Evolutionary conservation across 2,888 invertebrate species (phyloP), one percentile per base, ranked within the genome.

Genomic region (Torymus tubicola): DNA sequence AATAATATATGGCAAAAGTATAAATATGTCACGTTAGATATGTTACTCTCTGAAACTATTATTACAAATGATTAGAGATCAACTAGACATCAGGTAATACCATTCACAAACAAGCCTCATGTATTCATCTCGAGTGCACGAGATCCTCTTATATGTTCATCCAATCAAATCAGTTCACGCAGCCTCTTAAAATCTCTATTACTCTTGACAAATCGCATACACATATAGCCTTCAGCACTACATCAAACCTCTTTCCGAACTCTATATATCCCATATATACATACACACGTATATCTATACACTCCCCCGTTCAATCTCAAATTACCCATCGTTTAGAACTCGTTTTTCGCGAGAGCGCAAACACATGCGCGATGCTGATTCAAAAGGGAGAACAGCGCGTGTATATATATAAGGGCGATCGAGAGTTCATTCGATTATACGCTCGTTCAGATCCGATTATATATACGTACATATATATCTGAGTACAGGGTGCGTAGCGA

Each of bases 271-370:
- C 5, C 1, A 31, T 4, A 42, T 42, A 42, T 8, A 42, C 42
- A 42, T 42, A 8, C 16, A 55, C 58, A 8, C 21, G 21, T 21
- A 21, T 21, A 21, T 21, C 1, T 2, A 21, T 2, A 21, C 31
- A 55, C 58, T 8, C 21, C 21, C 52, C 16, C 53, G 52, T 13
- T 14, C 11, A 21, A 18, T 87, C 88, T 89, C 87, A 89, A 90
- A 90, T 90, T 90, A 89, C 89, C 89, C 88, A 85, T 88, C 89
- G 87, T 89, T 90, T 90, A 88, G 87, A 89, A 87, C 88, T 89
- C 89, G 88, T 89, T 89, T 67, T 88, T 89, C 88, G 86, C 87
- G 86, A 86, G 86, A 86, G 85, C 86, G 87, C 86, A 88, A 86
- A 88, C 87, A 87, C 87, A 89, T 87, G 52, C 50, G 16, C 18